Evolutionary conservation across 2,888 invertebrate genomes (phyloP), one percentile per base, ranked within the genome.

Genomic region (Andrena dorsata): DNA sequence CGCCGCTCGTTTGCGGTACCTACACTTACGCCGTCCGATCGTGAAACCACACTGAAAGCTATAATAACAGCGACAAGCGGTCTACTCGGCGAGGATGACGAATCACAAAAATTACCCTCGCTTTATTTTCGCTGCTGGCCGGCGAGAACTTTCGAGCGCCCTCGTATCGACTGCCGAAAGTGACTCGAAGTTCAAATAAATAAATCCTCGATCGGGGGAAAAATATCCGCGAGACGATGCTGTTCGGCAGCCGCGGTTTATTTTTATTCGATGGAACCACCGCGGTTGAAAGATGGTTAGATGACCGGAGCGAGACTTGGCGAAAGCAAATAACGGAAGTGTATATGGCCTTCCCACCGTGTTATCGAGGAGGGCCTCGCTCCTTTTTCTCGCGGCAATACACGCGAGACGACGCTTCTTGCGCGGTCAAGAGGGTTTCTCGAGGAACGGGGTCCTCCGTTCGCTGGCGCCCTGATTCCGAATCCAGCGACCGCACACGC

Each of bases 281-380:
- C 32, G 23, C 30, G 5, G 16, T 13, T n/a, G 56, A 56, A 8
- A 41, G 47, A 60, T 26, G 60, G 23, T 65, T 28, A 10, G 49
- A 64, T 28, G 69, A 51, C 4, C 58, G 8, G 49, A n/a, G 23
- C 51, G 10, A 49, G 49, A 32, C 60, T 32, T 60, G 49, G 26
- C 49, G 16, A 49, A 49, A 49, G 30, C 47, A 71, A 71, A 76
- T 76, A 76, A 64, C 56, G 47, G n/a, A 63, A 56, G 35, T 23
- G 16, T 28, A 10, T 8, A 61, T 20, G 49, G 20, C 30, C 60
- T 56, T 20, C 63, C 30, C 28, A 47, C 20, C 32, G 23, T 2
- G 56, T 70, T 70, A 76, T 76, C 76, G 10, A 28, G 5, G 10
- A 28, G 5, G 49, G 1, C 16, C 61, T 8, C 10, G 2, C 13